A percentile compares a stretch with the other conserved stretches of the same genome.
phyloP scores from a whole-genome alignment of 2,113 vertebrate species.

The Pomatorhinus ruficollis region DNA sequence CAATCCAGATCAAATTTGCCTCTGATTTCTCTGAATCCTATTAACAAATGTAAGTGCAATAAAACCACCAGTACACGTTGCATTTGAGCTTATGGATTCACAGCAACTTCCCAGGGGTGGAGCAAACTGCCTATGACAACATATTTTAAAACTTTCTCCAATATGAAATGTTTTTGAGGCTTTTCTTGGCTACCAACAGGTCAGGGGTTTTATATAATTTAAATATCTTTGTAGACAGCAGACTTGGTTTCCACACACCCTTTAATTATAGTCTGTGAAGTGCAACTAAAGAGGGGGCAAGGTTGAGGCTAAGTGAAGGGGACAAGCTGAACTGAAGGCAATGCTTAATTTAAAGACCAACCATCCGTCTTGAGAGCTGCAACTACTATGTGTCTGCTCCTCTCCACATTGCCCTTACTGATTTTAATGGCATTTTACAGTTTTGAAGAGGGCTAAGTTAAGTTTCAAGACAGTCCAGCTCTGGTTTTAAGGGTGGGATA shows the following conservation, averaged over 20 bases:
- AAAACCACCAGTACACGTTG: background rate
- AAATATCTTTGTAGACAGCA: background rate
- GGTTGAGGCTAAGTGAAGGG: background rate
- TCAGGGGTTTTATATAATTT: background rate
- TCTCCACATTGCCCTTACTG: background rate
- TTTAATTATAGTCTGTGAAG: background rate
- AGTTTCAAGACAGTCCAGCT: background rate
- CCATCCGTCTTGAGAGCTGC: background rate
- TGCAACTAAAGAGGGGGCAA: background rate
- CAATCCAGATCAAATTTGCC: background rate
- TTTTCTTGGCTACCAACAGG: background rate
- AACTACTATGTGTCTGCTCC: background rate
- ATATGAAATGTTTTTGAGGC: background rate
- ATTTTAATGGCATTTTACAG: background rate
- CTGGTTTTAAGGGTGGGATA: background rate
- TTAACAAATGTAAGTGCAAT: background rate
- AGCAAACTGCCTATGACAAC: background rate
- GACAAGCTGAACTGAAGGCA: constrained; percentile 16
- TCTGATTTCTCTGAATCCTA: background rate
- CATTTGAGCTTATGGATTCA: background rate
- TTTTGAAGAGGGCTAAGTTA: background rate
- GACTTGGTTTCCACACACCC: background rate
- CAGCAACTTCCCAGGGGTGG: background rate
- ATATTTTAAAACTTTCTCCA: background rate
- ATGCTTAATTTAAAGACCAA: background rate